These are phyloP conservation scores for Turritopsis dohrnii DNA, from an alignment of 30 jellyfish, hydroid and myxozoan species.

Conservation along the genomic window DNA sequence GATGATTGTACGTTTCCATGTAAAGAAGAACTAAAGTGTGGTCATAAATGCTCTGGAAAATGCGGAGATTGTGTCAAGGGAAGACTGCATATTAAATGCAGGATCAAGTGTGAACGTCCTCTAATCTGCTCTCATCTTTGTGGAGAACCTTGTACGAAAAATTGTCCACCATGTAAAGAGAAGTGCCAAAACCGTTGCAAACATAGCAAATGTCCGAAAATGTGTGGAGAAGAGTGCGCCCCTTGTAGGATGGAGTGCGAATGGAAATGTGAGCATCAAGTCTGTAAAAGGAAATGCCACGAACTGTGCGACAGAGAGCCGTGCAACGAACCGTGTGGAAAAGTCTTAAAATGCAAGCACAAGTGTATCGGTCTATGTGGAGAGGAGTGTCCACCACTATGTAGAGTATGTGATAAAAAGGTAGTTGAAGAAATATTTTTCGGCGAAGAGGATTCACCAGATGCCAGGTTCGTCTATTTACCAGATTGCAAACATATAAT, in stretches of 20 bases:
- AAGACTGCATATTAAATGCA: conserved; percentile 36
- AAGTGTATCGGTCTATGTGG: conserved; percentile 47
- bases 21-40: conserved; percentile 29
- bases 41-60: conserved; percentile 35
- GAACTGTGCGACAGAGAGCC: conserved; percentile 51
- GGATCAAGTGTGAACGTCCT: conserved; percentile 24
- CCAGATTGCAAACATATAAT: conserved; percentile 54
- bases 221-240: conserved; percentile 42
- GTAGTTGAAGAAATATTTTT: conserved; percentile 74
- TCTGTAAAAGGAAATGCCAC: conserved; percentile 21
- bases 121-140: conserved; percentile 44
- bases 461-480: conserved; percentile 48
- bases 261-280: conserved; percentile 32
- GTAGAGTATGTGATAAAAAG: conserved; percentile 37
- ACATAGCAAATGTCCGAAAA: conserved; percentile 33
- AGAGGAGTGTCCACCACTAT: conserved; percentile 30
- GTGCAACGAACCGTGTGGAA: conserved; percentile 25
- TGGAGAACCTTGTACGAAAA: conserved; percentile 32
- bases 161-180: conserved; percentile 36
- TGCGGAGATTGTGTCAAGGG: conserved; percentile 43
- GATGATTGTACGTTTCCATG: conserved; percentile 47
- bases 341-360: conserved; percentile 13
- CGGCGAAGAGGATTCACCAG: conserved; percentile 62
- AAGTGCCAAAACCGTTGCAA: conserved; percentile 32
- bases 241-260: conserved; percentile 53